A percentile compares a stretch with the other conserved stretches of the same genome.
Evolutionary conservation across 2,113 vertebrate species (phyloP).

Genomic region (Eurypyga helias): DNA sequence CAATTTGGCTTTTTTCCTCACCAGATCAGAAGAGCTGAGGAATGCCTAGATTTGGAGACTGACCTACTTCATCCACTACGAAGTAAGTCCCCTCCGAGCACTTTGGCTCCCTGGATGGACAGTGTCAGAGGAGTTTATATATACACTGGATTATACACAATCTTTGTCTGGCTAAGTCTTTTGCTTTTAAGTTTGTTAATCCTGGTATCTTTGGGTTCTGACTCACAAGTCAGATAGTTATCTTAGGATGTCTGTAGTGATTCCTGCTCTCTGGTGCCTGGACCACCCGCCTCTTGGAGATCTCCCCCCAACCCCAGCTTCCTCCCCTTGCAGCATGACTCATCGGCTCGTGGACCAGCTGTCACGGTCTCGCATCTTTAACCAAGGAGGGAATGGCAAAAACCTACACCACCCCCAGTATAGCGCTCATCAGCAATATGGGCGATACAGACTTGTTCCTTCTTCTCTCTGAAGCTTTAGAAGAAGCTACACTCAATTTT

Average conservation of each 20-base stretch:
- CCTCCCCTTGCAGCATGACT: accelerated
- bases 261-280: slow-evolving; percentile 6
- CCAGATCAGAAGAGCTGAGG: not conserved
- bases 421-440: not conserved
- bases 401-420: not conserved
- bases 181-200: slow-evolving; percentile 63
- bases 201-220: slow-evolving; percentile 38
- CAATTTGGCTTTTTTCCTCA: not conserved
- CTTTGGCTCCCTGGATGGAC: not conserved
- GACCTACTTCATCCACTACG: not conserved
- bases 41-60: not conserved
- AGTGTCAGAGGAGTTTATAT: not conserved
- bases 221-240: slow-evolving; percentile 57
- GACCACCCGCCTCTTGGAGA: slow-evolving; percentile 17
- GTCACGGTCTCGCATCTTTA: not conserved
- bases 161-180: slow-evolving; percentile 24
- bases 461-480: not conserved
- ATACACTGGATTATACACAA: slow-evolving; percentile 43
- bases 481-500: not conserved
- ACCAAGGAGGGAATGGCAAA: not conserved
- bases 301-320: not conserved
- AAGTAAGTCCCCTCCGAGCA: not conserved
- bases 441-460: not conserved
- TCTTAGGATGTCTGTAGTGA: slow-evolving; percentile 36
- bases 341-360: accelerated